Base-by-base conservation (phyloP, 2,797 vertebrate species). In the Cossypha caffra region DNA sequence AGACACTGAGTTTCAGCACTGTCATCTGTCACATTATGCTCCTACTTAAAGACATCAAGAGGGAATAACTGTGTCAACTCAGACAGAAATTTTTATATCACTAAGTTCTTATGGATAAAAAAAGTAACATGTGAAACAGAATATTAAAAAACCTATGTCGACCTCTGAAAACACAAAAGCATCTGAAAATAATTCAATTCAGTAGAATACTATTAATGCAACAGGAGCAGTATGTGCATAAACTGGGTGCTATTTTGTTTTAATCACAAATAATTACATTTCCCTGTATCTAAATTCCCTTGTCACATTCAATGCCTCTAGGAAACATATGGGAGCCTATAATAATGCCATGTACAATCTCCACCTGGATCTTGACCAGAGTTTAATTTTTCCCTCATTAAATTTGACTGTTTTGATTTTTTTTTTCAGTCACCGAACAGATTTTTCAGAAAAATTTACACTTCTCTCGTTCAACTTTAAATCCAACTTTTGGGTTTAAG, bases 51-150 rank as follows among this genome's bases (percentile, higher is more conserved):
- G 71, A 37, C 52, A 88, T 90, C 81, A 90, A 75, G 95, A 93
- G 82, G 78, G 94, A 95, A 93, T 90, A 93, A 93, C 73, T 11
- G 1, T 94, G 88, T 93, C 90, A 80, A 42, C 57, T 88, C 93
- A 68, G 76, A 75, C 50, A 93, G 78, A 77, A 94, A 84, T 95
- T 95, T 96, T 87, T 93, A 45, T 95, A 86, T 94, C 95, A 84
- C 69, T 68, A 74, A 87, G 15, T 88, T 91, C 80, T 88, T 62
- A 90, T 75, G 80, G 64, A 81, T 95, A 81, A 87, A 90, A 86
- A 87, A 87, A 86, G 79, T 17, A 85, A 35, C 24, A 47, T 33
- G 48, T 86, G 76, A 92, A 91, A 69, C 38, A 72, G 57, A 89
- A 83, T 38, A 74, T 84, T 48, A 69, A 94, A 82, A 61, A 91